phyloP scores from a whole-genome alignment of 2,888 invertebrate genomes.

The Agonum fuliginosum region DNA sequence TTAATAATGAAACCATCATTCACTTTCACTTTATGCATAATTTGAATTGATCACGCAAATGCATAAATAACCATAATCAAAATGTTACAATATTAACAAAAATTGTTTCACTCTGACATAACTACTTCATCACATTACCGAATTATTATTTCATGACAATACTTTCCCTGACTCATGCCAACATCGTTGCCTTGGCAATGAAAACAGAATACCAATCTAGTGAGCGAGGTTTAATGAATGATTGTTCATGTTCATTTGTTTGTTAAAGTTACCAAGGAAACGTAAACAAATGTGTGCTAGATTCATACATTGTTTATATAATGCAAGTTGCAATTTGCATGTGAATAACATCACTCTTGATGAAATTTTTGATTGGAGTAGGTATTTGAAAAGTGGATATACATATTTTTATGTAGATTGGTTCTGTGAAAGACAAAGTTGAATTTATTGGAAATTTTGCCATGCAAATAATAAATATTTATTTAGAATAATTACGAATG shows the following conservation, averaged over 20 bases:
- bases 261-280: slow-evolving; percentile 2
- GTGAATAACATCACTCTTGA: too few relatives aligned
- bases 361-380: neutral
- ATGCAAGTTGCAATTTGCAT: neutral
- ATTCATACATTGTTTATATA: neutral
- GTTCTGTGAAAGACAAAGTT: neutral
- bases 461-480: too few relatives aligned
- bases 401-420: neutral
- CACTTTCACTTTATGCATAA: too few relatives aligned
- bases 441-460: neutral
- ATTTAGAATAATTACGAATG: too few relatives aligned
- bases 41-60: too few relatives aligned
- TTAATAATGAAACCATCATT: too few relatives aligned
- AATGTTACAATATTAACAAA: too few relatives aligned
- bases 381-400: neutral
- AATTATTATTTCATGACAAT: slow-evolving; percentile 6
- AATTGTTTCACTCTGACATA: too few relatives aligned
- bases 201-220: neutral
- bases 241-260: slow-evolving; percentile 1
- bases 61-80: too few relatives aligned
- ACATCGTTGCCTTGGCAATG: slow-evolving; percentile 18
- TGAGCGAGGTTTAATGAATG: slow-evolving; percentile 1
- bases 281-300: slow-evolving; percentile 23
- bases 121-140: neutral
- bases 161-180: neutral